These are phyloP conservation scores for Fopius arisanus DNA, from an alignment of 1,140 invertebrate species.

Conservation along the genomic window DNA sequence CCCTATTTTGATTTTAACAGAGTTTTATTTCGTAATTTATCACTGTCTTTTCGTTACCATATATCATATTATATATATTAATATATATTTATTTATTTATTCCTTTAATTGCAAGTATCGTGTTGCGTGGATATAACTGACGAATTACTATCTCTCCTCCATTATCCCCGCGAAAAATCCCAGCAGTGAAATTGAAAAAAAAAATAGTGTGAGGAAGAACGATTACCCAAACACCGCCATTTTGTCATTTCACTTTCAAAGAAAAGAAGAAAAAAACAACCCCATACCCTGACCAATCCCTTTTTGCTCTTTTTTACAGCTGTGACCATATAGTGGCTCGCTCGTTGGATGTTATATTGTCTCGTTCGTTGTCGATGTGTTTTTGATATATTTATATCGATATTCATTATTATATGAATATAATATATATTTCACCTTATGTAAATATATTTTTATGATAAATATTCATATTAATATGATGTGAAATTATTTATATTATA, in stretches of 20 bases:
- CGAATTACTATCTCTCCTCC: background rate
- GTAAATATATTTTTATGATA: constrained; percentile 52
- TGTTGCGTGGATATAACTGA: constrained; percentile 7
- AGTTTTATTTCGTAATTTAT: background rate
- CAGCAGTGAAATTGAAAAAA: constrained; percentile 5
- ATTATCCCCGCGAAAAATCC: constrained; percentile 1
- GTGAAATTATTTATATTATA: constrained; percentile 48
- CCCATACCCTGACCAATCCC: constrained; percentile 53
- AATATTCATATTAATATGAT: constrained; percentile 59
- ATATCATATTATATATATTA: background rate
- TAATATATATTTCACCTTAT: constrained; percentile 25
- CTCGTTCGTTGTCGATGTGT: constrained; percentile 66
- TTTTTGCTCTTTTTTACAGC: constrained; percentile 57
- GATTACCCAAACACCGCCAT: constrained; percentile 36
- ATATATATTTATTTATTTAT: constrained; percentile 13
- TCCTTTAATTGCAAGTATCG: background rate
- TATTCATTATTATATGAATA: constrained; percentile 19
- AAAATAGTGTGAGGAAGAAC: constrained; percentile 40
- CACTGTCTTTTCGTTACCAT: constrained; percentile 1
- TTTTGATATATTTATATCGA: constrained; percentile 36
- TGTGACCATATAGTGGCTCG: constrained; percentile 66
- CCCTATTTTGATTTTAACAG: background rate
- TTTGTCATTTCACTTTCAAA: background rate
- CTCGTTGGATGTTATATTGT: constrained; percentile 65
- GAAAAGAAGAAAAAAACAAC: constrained; percentile 30